Evolutionary conservation across 2,797 vertebrate genomes (phyloP), one percentile per base, ranked within the genome.

Genomic region (Heliangelus exortis): DNA sequence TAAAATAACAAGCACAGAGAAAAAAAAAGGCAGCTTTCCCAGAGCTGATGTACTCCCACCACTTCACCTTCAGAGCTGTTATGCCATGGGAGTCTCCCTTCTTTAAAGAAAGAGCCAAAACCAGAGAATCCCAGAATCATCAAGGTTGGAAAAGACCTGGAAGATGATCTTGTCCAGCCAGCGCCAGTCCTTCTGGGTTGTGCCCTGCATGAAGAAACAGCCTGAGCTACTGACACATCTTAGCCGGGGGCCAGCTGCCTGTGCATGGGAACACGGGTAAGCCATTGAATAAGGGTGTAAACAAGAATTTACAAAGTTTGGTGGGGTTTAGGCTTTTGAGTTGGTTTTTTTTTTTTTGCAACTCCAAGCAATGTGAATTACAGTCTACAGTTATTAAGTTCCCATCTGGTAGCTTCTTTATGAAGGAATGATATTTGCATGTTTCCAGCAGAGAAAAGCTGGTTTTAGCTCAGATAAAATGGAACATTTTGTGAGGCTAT

Each of bases 381-480:
- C 81, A 87, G 72, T 92, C 93, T 91, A 63, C 92, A 95, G 96
- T 96, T 96, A 97, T 97, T 96, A 97, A 96, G 88, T 89, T 96
- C 96, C 97, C 97, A 97, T 97, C 97, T 97, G 96, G 95, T 95
- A 82, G 92, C 91, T 94, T 66, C 93, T 95, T 96, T 95, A 91
- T 95, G 93, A 87, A 94, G 93, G 94, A 82, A 92, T 94, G 95
- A 92, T 96, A 96, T 97, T 97, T 97, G 95, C 92, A 95, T 96
- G 95, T 96, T 96, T 97, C 96, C 96, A 96, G 95, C 97, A 91
- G 96, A 94, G 97, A 94, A 97, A 96, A 97, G 89, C 97, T 97
- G 96, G 90, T 96, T 94, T 93, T 92, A 93, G 93, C 94, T 95
- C 91, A 19, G 95, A 94, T 95, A 92, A 97, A 96, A 95, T 86